Evolutionary conservation across 2,797 vertebrate genomes (phyloP).

Genomic region (Gallinago stenura): DNA sequence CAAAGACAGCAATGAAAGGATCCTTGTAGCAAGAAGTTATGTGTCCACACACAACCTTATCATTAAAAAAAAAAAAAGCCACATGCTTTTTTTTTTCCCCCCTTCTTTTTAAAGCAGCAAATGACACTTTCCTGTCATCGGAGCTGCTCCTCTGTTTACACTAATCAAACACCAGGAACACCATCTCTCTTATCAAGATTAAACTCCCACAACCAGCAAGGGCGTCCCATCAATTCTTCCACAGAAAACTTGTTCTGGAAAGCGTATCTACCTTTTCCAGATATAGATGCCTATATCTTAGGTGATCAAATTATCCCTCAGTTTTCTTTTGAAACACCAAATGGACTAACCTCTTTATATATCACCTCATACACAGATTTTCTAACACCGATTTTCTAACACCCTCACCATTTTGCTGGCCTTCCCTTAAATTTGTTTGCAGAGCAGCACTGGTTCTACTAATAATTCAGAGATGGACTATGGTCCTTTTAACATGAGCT

Average conservation of each 20-base stretch:
- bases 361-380: background rate
- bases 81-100: accelerated
- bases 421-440: background rate
- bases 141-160: background rate
- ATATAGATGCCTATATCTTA: background rate
- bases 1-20: background rate
- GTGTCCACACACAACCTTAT: background rate
- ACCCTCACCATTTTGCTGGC: background rate
- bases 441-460: background rate
- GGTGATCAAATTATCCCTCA: background rate
- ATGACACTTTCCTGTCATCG: background rate
- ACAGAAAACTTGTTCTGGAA: background rate
- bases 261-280: background rate
- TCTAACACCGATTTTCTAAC: background rate
- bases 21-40: background rate
- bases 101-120: background rate
- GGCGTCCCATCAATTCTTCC: background rate
- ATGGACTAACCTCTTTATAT: background rate
- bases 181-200: background rate
- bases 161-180: background rate
- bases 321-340: background rate
- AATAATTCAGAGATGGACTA: background rate
- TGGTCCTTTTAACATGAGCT: background rate
- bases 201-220: background rate
- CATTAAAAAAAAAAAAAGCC: background rate